Percentiles rank a stretch among this genome's conserved stretches.
Evolutionary conservation across 2,113 vertebrate genomes (phyloP).

Genomic region (Speoplatyrhinus poulsoni): DNA sequence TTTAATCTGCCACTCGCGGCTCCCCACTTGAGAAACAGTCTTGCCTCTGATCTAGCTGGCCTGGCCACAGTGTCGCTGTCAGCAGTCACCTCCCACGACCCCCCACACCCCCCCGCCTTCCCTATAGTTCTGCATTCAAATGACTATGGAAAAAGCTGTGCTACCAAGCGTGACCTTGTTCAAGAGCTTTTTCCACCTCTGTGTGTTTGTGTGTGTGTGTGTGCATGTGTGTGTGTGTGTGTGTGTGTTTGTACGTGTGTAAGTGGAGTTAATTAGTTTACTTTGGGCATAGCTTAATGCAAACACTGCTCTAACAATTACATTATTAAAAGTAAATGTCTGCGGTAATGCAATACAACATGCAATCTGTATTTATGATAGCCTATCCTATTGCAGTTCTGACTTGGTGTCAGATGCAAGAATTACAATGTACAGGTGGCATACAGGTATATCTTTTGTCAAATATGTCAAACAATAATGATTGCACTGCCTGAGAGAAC

Average conservation of each 20-base stretch:
- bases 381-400: too few relatives aligned
- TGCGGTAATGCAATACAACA: background rate
- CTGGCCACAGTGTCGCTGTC: conserved; percentile 61
- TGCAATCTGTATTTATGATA: background rate
- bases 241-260: conserved; percentile 16
- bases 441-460: too few relatives aligned
- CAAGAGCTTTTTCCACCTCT: conserved; percentile 75
- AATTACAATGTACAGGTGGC: too few relatives aligned
- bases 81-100: conserved; percentile 69
- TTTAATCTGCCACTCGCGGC: conserved; percentile 74
- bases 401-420: too few relatives aligned
- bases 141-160: conserved; percentile 70
- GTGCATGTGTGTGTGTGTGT: conserved; percentile 9
- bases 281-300: conserved; percentile 6
- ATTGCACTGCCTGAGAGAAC: too few relatives aligned
- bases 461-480: too few relatives aligned
- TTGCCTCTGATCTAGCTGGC: conserved; percentile 69
- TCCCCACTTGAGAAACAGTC: conserved; percentile 61
- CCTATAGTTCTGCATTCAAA: conserved; percentile 53
- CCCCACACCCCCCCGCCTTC: background rate
- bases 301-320: background rate
- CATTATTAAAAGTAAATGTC: background rate
- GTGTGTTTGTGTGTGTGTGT: conserved; percentile 24
- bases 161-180: conserved; percentile 66
- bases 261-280: background rate